Evolutionary conservation across 2,888 invertebrate species (phyloP).

Genomic region (Elysia crispata): DNA sequence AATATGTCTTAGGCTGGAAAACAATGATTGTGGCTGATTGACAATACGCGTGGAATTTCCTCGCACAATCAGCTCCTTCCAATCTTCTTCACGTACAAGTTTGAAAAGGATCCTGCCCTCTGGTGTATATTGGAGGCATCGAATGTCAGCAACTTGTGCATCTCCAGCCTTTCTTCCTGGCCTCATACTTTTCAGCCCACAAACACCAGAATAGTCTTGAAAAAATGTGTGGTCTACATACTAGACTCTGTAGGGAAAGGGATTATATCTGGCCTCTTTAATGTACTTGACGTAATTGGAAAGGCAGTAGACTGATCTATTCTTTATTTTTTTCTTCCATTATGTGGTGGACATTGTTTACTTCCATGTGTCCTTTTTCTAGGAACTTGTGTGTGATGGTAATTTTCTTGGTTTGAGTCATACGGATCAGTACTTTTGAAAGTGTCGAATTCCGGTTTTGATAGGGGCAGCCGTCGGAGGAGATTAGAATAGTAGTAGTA

Average conservation of each 20-base stretch:
- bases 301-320: conserved; percentile 42
- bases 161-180: conserved; percentile 41
- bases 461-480: conserved; percentile 49
- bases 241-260: conserved; percentile 39
- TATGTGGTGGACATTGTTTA: conserved; percentile 45
- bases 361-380: conserved; percentile 52
- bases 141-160: conserved; percentile 46
- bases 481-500: no score
- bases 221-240: conserved; percentile 48
- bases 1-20: not conserved
- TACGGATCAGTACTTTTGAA: conserved; percentile 40
- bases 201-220: conserved; percentile 19
- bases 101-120: conserved; percentile 26
- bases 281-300: conserved; percentile 22
- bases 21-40: not conserved
- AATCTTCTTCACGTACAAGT: not conserved
- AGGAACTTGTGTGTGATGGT: conserved; percentile 46
- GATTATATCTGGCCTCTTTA: not conserved
- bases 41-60: not conserved
- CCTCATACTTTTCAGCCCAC: conserved; percentile 35
- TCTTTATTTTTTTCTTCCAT: conserved; percentile 44
- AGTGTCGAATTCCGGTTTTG: conserved; percentile 47
- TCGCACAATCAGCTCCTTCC: conserved; percentile 12
- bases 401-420: conserved; percentile 25
- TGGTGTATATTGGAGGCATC: conserved; percentile 43